Percentiles rank a stretch among this genome's conserved stretches.
These are phyloP conservation scores for Calyptommatus sinebrachiatus DNA, from an alignment of 2,113 vertebrate species.

Conservation along the genomic window DNA sequence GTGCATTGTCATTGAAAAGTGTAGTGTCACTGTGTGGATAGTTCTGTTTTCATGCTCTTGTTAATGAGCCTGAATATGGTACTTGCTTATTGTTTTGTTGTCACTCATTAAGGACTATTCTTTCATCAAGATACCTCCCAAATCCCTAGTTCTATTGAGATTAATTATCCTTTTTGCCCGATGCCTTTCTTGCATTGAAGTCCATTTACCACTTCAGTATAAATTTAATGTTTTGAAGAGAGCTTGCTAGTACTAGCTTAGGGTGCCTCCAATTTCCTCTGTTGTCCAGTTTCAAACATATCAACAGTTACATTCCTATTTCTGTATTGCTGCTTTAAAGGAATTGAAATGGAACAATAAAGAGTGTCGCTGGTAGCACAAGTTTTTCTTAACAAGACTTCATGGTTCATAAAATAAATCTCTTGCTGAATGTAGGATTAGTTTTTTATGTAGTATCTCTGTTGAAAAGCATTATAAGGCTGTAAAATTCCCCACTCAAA, in stretches of 20 bases:
- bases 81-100: background rate
- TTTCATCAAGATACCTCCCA: background rate
- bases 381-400: background rate
- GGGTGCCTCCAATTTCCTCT: no score
- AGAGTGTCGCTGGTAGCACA: background rate
- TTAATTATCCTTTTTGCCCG: background rate
- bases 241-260: background rate
- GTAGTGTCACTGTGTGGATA: background rate
- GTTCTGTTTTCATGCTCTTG: background rate
- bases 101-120: background rate
- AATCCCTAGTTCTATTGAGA: background rate
- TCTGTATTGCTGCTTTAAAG: background rate
- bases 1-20: no score
- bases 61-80: no score
- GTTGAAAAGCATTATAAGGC: background rate
- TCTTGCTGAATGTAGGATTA: no score
- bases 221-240: background rate
- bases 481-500: background rate
- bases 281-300: background rate
- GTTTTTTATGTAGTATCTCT: background rate
- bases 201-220: background rate
- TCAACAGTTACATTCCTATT: background rate
- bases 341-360: background rate
- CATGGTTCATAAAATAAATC: no score
- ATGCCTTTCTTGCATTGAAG: background rate